Conservation (phyloP, 2,888 invertebrate species). For the Labia minor region DNA sequence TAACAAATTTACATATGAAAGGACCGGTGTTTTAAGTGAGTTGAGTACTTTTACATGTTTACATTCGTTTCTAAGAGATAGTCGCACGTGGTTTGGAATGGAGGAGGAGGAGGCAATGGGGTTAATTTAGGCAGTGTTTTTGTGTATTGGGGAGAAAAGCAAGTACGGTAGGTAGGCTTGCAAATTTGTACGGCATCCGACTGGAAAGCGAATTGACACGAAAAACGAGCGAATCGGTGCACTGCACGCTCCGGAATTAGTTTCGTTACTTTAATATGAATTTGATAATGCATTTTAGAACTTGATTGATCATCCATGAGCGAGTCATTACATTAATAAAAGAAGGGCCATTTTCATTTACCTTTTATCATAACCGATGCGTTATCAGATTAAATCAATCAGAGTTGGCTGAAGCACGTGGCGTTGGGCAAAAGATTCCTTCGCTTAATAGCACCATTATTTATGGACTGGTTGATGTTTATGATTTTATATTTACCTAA, state of each 20-base stretch:
- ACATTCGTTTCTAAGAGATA: too few species aligned
- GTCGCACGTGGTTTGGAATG: not conserved
- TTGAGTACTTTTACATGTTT: too few species aligned
- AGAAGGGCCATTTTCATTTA: not conserved
- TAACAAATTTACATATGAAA: too few species aligned
- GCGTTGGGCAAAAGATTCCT: not conserved
- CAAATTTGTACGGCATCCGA: not conserved
- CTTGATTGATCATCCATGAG: slow-evolving; percentile 6
- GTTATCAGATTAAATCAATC: slow-evolving; percentile 3
- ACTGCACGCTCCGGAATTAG: not conserved
- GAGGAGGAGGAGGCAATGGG: not conserved
- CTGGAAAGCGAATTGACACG: too few species aligned
- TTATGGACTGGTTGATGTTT: not conserved
- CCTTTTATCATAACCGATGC: slow-evolving; percentile 9
- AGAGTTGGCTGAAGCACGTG: slow-evolving; percentile 7
- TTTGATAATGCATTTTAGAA: slow-evolving; percentile 5
- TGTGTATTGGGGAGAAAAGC: not conserved
- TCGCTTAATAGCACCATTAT: slow-evolving; percentile 13
- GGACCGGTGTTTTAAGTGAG: too few species aligned
- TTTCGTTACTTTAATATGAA: not conserved
- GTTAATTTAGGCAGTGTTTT: not conserved
- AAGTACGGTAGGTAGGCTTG: too few species aligned
- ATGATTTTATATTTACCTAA: not conserved
- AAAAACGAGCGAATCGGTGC: not conserved
- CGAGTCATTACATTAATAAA: slow-evolving; percentile 2